phyloP scores from a whole-genome alignment of 2,888 invertebrate genomes.

The Conomelus anceps region DNA sequence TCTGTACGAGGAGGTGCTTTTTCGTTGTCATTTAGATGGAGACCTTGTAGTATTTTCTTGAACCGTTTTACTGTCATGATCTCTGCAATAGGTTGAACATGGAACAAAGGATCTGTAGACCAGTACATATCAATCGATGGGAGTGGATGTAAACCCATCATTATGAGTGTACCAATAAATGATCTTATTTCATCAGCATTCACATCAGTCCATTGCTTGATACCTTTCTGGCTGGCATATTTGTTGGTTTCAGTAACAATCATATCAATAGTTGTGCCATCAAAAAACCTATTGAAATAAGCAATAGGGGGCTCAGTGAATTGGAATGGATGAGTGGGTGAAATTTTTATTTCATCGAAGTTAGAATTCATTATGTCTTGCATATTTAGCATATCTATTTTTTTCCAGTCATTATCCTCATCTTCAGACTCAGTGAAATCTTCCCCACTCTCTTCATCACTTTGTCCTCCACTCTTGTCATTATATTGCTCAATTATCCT shows the following conservation, averaged over 20 bases:
- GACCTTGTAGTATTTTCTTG: background rate
- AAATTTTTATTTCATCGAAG: background rate
- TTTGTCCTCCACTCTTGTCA: too few species aligned
- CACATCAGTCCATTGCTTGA: background rate
- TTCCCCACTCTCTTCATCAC: too few species aligned
- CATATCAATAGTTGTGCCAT: background rate
- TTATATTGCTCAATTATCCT: too few species aligned
- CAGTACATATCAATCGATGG: background rate
- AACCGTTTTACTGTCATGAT: background rate
- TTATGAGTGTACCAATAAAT: background rate
- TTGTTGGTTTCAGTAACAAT: background rate
- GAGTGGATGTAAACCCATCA: background rate
- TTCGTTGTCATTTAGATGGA: background rate
- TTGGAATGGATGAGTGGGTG: background rate
- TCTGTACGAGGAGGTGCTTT: background rate
- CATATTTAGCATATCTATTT: background rate
- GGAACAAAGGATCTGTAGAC: background rate
- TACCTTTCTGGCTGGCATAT: background rate
- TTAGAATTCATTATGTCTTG: background rate
- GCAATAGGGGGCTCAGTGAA: background rate
- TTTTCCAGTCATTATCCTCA: too few species aligned
- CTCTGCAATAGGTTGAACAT: background rate
- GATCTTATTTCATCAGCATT: background rate
- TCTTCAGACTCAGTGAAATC: too few species aligned
- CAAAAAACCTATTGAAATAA: background rate